phyloP scores from a whole-genome alignment of 2,113 vertebrate species.

The Sinocyclocheilus rhinocerous region DNA sequence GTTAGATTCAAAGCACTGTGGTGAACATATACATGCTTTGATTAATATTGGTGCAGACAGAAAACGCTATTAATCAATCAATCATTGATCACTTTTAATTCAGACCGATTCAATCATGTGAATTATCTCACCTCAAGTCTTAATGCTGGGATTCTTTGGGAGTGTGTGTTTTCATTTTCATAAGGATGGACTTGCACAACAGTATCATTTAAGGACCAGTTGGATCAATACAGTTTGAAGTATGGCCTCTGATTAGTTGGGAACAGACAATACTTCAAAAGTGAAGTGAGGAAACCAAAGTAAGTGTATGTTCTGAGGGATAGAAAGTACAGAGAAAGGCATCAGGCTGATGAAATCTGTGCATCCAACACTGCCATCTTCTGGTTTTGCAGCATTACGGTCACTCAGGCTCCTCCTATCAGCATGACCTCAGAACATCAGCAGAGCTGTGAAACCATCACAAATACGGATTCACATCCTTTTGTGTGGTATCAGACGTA shows the following conservation, averaged over 20 bases:
- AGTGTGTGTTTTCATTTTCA: background rate
- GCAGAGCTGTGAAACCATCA: conserved; percentile 14
- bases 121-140: conserved; percentile 24
- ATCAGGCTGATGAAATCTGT: background rate
- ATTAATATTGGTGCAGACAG: background rate
- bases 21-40: background rate
- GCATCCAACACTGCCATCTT: conserved; percentile 65
- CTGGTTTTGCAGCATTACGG: conserved; percentile 54
- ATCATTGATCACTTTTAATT: background rate
- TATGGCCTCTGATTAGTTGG: background rate
- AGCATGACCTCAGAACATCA: background rate
- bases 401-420: background rate
- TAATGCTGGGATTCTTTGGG: conserved; percentile 20
- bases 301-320: background rate
- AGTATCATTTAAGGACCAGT: background rate
- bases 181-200: background rate
- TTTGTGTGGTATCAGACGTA: no score
- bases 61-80: background rate
- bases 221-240: conserved; percentile 6
- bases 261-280: background rate
- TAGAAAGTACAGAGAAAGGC: background rate
- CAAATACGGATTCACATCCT: background rate
- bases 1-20: conserved; percentile 1
- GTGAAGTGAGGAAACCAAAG: background rate
- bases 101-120: conserved; percentile 50